These are phyloP conservation scores for Leptogaster cylindrica DNA, from an alignment of 2,888 invertebrate species.

Conservation along the genomic window DNA sequence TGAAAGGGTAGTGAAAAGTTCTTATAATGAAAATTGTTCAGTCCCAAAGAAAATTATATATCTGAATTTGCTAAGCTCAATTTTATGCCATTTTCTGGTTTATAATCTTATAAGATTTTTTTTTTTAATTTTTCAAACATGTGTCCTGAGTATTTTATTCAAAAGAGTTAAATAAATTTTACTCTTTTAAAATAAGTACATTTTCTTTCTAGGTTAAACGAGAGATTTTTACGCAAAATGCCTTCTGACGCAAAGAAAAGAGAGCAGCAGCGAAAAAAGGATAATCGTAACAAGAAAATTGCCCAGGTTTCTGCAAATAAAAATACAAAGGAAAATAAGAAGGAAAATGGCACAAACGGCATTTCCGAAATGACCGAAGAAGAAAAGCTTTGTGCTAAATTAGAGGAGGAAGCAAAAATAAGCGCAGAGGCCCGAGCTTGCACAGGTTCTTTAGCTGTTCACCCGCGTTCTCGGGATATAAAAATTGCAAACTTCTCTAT, in stretches of 20 bases:
- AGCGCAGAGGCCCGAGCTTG: slow-evolving; percentile 93
- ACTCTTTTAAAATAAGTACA: no score
- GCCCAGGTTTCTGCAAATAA: slow-evolving; percentile 64
- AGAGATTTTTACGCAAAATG: slow-evolving; percentile 67
- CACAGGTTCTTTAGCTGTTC: slow-evolving; percentile 93
- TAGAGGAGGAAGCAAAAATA: slow-evolving; percentile 89
- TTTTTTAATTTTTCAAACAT: no score
- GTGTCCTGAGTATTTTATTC: no score
- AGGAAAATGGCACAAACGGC: slow-evolving; percentile 70
- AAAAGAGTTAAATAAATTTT: no score
- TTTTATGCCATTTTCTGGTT: no score
- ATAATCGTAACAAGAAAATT: slow-evolving; percentile 71
- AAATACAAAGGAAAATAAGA: slow-evolving; percentile 64
- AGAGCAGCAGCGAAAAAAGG: slow-evolving; percentile 96
- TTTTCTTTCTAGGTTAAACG: no score
- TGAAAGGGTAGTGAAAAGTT: no score
- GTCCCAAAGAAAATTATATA: no score
- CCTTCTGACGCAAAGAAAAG: slow-evolving; percentile 99
- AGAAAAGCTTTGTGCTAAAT: slow-evolving; percentile 83
- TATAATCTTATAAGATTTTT: no score
- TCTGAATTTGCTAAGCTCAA: no score
- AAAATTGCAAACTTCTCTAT: slow-evolving; percentile 97
- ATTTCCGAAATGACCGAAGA: slow-evolving; percentile 62
- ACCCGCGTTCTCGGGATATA: slow-evolving; percentile 93
- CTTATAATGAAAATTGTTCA: no score